A percentile compares a stretch with the other conserved stretches of the same genome.
phyloP scores from a whole-genome alignment of 2,888 invertebrate genomes.

The Urechis unicinctus region DNA sequence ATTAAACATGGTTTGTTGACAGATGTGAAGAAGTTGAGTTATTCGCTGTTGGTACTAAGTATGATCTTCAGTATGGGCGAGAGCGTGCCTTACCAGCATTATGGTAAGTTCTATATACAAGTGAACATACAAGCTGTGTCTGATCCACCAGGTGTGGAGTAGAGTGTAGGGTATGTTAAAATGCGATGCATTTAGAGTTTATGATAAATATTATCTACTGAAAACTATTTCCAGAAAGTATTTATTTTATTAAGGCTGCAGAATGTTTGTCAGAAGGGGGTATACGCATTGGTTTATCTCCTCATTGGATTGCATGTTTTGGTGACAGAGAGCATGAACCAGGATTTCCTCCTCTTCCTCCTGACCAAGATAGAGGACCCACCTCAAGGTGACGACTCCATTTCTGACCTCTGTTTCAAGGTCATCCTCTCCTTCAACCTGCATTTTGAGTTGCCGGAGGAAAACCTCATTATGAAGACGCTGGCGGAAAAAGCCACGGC shows the following conservation, averaged over 20 bases:
- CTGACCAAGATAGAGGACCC: conserved; percentile 76
- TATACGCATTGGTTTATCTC: too few species aligned
- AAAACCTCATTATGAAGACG: conserved; percentile 45
- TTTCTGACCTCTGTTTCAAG: conserved; percentile 77
- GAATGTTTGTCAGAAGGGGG: too few species aligned
- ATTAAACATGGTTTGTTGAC: too few species aligned
- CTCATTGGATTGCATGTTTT: too few species aligned
- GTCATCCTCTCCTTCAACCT: conserved; percentile 82
- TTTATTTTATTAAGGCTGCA: too few species aligned
- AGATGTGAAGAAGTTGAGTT: conserved; percentile 65
- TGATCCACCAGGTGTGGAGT: too few species aligned
- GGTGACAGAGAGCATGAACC: conserved; percentile 71
- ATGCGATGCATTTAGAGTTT: too few species aligned
- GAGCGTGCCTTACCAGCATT: conserved; percentile 77
- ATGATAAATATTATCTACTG: too few species aligned
- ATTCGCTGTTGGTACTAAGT: conserved; percentile 75
- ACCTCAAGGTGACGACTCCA: conserved; percentile 74
- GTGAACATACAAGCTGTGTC: too few species aligned
- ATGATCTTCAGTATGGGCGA: conserved; percentile 88
- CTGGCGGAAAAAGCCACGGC: conserved; percentile 57
- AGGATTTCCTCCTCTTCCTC: conserved; percentile 72
- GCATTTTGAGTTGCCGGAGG: conserved; percentile 60
- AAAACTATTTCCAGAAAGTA: too few species aligned
- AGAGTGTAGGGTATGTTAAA: too few species aligned
- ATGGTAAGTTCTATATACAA: conserved; percentile 59